These are phyloP conservation scores for Ischnura elegans DNA, from an alignment of 2,888 invertebrate species.

Conservation along the genomic window DNA sequence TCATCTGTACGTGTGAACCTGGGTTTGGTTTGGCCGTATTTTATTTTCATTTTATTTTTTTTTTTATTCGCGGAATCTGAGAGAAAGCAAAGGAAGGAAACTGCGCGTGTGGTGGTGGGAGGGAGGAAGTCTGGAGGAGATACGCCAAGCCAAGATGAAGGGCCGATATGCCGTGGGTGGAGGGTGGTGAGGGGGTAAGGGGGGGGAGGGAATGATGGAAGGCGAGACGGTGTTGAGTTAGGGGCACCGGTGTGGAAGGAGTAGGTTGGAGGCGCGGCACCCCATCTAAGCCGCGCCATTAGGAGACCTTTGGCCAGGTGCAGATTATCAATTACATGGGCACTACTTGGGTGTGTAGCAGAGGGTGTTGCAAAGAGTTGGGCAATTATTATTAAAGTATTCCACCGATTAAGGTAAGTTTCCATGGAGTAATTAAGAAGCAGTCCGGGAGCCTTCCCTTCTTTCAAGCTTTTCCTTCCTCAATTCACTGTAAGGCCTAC, in stretches of 20 bases:
- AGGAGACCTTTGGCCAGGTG: neutral
- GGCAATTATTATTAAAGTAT: too few relatives aligned
- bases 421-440: too few relatives aligned
- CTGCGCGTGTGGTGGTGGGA: neutral
- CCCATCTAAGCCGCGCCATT: neutral
- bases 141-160: slow-evolving; percentile 50
- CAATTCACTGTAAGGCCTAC: too few relatives aligned
- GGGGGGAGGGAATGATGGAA: neutral
- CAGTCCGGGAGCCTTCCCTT: too few relatives aligned
- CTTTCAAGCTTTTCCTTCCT: too few relatives aligned
- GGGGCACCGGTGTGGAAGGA: neutral
- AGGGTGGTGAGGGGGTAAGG: neutral
- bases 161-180: neutral
- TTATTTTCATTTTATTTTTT: neutral
- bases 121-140: slow-evolving; percentile 63
- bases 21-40: neutral
- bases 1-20: slow-evolving; percentile 55
- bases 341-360: too few relatives aligned
- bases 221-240: neutral
- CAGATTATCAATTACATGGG: too few relatives aligned
- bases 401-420: too few relatives aligned
- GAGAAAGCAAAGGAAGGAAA: neutral
- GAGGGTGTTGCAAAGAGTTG: too few relatives aligned
- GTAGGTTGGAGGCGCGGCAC: neutral
- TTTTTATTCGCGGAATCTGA: neutral